Evolutionary conservation across 2,888 invertebrate species (phyloP).

Genomic region (Conops quadrifasciatus): DNA sequence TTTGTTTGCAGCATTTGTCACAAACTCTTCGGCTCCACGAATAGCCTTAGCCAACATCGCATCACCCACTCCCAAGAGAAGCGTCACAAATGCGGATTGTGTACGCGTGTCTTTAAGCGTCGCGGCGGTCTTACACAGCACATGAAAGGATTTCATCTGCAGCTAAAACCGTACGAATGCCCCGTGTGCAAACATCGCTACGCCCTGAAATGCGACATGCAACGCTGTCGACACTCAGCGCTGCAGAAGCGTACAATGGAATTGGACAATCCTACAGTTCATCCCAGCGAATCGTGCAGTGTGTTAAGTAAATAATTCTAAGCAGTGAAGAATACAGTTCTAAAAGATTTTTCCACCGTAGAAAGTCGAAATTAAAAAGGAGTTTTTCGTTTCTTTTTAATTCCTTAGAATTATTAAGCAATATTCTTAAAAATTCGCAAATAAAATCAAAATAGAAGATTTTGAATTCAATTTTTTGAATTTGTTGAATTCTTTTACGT

Average conservation of each 20-base stretch:
- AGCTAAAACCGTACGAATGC: conserved; percentile 62
- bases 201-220: conserved; percentile 63
- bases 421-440: too few species aligned
- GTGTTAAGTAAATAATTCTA: too few species aligned
- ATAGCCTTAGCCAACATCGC: conserved; percentile 59
- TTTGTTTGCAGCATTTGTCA: conserved; percentile 44
- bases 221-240: conserved; percentile 61
- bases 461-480: too few species aligned
- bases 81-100: conserved; percentile 59
- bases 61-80: conserved; percentile 60
- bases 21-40: conserved; percentile 45
- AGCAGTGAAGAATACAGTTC: too few species aligned
- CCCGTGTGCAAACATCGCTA: conserved; percentile 59
- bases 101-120: conserved; percentile 61
- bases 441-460: too few species aligned
- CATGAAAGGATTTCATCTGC: conserved; percentile 61
- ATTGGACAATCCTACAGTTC: neutral
- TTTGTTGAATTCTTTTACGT: neutral
- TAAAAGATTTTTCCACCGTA: too few species aligned
- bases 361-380: too few species aligned
- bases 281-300: too few species aligned
- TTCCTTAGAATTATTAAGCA: too few species aligned
- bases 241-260: conserved; percentile 11
- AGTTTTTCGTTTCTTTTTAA: too few species aligned
- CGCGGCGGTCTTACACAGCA: conserved; percentile 62